A percentile compares a stretch with the other conserved stretches of the same genome.
Conservation (phyloP, 1,140 invertebrate genomes). For the Cyclargus thomasi region DNA sequence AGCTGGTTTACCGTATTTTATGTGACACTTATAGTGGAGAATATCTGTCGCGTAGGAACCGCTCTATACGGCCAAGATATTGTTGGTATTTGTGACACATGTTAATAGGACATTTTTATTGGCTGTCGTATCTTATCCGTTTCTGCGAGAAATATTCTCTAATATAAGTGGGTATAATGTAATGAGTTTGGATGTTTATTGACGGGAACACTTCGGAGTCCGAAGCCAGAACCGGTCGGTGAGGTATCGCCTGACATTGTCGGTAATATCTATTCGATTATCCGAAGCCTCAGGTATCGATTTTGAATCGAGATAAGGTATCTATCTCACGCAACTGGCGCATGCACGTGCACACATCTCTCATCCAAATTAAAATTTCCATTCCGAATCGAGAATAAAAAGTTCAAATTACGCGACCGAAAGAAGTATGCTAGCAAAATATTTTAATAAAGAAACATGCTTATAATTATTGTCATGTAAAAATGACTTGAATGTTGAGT, state of each 20-base stretch:
- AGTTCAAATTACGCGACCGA: not conserved
- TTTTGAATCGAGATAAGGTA: slow-evolving; percentile 56
- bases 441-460: too few relatives aligned
- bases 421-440: too few relatives aligned
- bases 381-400: not conserved
- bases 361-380: slow-evolving; percentile 12
- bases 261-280: slow-evolving; percentile 56
- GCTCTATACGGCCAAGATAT: not conserved
- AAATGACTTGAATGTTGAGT: too few relatives aligned
- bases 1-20: not conserved
- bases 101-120: not conserved
- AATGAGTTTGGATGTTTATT: slow-evolving; percentile 27
- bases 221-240: slow-evolving; percentile 46
- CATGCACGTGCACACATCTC: slow-evolving; percentile 29
- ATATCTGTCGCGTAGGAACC: not conserved
- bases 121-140: not conserved
- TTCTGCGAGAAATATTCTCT: slow-evolving; percentile 5
- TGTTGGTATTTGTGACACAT: not conserved
- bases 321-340: slow-evolving; percentile 38
- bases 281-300: slow-evolving; percentile 43
- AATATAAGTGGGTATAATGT: slow-evolving; percentile 13
- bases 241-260: slow-evolving; percentile 53
- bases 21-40: not conserved
- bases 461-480: too few relatives aligned
- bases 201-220: slow-evolving; percentile 50